These are phyloP conservation scores for Hypotaenidia philippensis DNA, from an alignment of 2,797 vertebrate species.

Conservation along the genomic window DNA sequence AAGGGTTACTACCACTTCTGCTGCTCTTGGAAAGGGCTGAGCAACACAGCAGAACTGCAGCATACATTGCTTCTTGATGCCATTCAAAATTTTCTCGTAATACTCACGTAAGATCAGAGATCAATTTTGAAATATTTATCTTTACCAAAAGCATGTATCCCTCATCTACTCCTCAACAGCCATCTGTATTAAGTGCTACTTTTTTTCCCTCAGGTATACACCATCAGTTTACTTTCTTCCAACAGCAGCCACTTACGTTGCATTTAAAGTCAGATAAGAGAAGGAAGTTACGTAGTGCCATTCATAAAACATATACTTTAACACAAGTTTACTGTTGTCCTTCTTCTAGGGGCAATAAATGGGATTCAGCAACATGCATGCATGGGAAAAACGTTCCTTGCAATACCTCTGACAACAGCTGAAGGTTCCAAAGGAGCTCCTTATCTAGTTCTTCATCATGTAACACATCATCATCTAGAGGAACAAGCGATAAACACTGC, in stretches of 20 bases:
- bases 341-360: neutral
- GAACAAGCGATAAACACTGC: conserved; percentile 39
- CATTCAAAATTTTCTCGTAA: neutral
- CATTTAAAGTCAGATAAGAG: neutral
- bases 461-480: conserved; percentile 93
- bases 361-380: neutral
- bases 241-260: neutral
- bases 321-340: neutral
- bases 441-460: conserved; percentile 96
- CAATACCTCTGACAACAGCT: conserved; percentile 95
- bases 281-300: neutral
- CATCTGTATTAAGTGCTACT: neutral
- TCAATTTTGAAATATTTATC: neutral
- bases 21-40: neutral
- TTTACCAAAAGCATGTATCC: neutral
- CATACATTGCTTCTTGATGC: neutral
- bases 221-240: neutral
- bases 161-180: neutral
- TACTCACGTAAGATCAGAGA: no score
- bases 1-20: neutral
- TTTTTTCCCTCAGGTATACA: neutral
- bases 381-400: neutral
- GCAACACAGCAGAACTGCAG: neutral
- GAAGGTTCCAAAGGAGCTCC: conserved; percentile 96
- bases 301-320: neutral